A percentile compares a stretch with the other conserved stretches of the same genome.
These are phyloP conservation scores for Urocitellus parryii DNA, from an alignment of 2,113 vertebrate genomes.

Conservation along the genomic window DNA sequence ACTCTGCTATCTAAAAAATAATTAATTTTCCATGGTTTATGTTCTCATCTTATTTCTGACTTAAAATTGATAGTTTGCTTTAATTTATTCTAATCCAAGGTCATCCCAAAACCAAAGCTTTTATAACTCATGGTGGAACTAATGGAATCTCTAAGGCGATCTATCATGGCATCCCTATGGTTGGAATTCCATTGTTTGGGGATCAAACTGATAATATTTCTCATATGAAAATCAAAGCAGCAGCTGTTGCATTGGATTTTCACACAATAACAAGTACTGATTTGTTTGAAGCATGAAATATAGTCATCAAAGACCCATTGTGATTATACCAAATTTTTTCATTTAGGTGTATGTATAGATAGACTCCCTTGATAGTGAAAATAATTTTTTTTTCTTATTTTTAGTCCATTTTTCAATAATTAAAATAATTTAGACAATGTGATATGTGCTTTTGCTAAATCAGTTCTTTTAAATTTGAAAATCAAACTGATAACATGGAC, in stretches of 20 bases:
- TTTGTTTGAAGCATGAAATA: constrained; percentile 87
- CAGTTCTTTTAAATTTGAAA: background rate
- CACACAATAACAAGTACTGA: constrained; percentile 82
- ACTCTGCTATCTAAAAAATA: background rate
- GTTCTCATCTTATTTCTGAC: background rate
- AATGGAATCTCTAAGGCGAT: constrained; percentile 91
- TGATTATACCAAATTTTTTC: constrained; percentile 80
- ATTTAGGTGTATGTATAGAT: background rate
- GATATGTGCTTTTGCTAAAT: background rate
- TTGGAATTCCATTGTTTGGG: constrained; percentile 89
- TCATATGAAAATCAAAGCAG: constrained; percentile 87
- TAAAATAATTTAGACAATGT: background rate
- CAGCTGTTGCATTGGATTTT: constrained; percentile 87
- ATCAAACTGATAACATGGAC: background rate
- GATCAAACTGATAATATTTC: constrained; percentile 89
- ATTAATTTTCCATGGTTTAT: background rate
- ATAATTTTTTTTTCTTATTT: background rate
- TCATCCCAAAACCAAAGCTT: constrained; percentile 89
- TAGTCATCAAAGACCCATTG: constrained; percentile 87
- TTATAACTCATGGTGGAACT: constrained; percentile 92
- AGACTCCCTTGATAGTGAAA: background rate
- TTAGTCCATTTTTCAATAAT: background rate
- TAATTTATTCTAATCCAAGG: constrained; percentile 82
- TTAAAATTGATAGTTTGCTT: rapidly evolving
- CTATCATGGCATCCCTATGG: constrained; percentile 84